Evolutionary conservation across 2,113 vertebrate genomes (phyloP).

Genomic region (Caracal caracal): DNA sequence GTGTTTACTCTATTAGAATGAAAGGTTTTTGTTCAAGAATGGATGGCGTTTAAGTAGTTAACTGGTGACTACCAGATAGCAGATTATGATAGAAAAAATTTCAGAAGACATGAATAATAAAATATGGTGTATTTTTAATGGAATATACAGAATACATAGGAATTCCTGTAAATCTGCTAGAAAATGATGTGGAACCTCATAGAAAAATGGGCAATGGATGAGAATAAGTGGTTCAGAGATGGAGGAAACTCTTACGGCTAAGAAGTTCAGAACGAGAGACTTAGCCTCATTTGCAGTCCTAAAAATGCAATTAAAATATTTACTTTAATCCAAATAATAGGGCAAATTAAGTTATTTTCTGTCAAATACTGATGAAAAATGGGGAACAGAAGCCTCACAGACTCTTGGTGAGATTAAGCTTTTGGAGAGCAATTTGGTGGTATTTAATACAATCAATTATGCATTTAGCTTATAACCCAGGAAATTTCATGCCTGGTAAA

Average conservation of each 20-base stretch:
- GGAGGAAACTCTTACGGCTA: not conserved
- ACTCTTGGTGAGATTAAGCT: not conserved
- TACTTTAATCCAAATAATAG: not conserved
- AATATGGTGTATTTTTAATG: not conserved
- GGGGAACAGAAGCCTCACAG: not conserved
- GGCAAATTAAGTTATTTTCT: not conserved
- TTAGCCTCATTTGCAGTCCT: not conserved
- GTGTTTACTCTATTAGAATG: not conserved
- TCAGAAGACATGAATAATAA: not conserved
- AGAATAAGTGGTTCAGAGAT: not conserved
- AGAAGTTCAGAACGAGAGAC: not conserved
- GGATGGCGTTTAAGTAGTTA: not conserved
- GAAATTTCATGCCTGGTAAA: not conserved
- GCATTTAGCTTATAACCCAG: not conserved
- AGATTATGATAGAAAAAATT: not conserved
- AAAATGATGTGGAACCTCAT: not conserved
- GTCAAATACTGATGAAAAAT: not conserved
- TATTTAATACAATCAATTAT: not conserved
- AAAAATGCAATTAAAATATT: slow-evolving; percentile 11
- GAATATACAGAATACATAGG: not conserved
- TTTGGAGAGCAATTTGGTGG: not conserved
- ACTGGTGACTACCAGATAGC: not conserved
- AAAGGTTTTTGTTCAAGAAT: not conserved
- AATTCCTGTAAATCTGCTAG: not conserved
- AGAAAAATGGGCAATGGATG: not conserved